phyloP scores from a whole-genome alignment of 2,113 vertebrate genomes.

The Pseudois nayaur region DNA sequence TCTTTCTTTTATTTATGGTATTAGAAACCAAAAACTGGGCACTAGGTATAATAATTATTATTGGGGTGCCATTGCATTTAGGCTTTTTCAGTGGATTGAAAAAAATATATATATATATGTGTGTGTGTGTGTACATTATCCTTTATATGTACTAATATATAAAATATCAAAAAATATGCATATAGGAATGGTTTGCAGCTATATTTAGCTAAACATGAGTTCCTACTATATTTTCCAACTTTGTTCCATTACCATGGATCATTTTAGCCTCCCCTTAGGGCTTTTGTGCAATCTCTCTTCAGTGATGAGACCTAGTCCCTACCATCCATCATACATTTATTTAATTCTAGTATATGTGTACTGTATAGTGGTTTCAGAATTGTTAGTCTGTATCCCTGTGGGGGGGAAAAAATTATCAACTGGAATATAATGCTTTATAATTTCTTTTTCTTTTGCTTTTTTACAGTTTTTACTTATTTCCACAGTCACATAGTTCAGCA shows the following conservation, averaged over 20 bases:
- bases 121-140: not conserved
- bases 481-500: not conserved
- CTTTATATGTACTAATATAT: not conserved
- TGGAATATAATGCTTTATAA: not conserved
- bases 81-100: not conserved
- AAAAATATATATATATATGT: rapidly evolving
- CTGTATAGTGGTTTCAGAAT: not conserved
- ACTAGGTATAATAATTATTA: not conserved
- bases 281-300: not conserved
- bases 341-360: not conserved
- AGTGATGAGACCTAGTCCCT: not conserved
- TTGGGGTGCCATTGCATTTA: not conserved
- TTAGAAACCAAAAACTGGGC: not conserved
- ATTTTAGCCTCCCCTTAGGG: not conserved
- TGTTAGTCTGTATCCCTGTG: not conserved
- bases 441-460: not conserved
- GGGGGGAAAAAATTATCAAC: not conserved
- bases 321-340: not conserved
- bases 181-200: not conserved
- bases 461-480: not conserved
- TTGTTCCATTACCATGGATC: not conserved
- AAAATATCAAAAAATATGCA: not conserved
- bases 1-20: not conserved
- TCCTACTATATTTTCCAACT: not conserved
- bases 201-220: not conserved